Conservation (phyloP, 2,888 invertebrate genomes). For the Andrena marginata region DNA sequence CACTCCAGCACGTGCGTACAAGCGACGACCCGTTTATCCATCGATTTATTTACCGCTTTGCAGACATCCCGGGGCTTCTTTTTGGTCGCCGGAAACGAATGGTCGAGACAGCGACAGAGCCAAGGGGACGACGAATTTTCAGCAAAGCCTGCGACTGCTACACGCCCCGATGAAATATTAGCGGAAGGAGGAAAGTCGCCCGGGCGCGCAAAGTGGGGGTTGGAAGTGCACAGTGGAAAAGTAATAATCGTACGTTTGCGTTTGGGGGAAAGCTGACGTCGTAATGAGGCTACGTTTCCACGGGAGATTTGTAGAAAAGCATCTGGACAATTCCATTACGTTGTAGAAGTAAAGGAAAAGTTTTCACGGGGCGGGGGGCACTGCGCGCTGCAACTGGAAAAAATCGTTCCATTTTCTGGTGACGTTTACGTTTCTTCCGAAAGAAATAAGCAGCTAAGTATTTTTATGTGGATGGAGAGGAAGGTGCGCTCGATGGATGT, state of each 20-base stretch:
- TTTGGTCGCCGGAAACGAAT: constrained; percentile 41
- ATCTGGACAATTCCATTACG: constrained; percentile 15
- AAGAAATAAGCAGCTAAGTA: not conserved
- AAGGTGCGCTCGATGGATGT: not conserved
- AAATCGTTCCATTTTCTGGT: not conserved
- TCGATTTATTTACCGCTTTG: constrained; percentile 65
- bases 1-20: constrained; percentile 42
- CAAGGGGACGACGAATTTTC: constrained; percentile 38
- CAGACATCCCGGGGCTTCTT: constrained; percentile 45
- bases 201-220: not conserved
- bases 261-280: constrained; percentile 13
- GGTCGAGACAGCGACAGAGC: constrained; percentile 42
- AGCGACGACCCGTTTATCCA: constrained; percentile 57
- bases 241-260: constrained; percentile 39
- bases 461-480: not conserved
- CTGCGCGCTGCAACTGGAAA: not conserved
- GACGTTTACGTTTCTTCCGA: not conserved
- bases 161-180: constrained; percentile 40
- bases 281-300: constrained; percentile 21
- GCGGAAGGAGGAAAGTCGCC: not conserved
- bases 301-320: constrained; percentile 23
- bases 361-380: not conserved
- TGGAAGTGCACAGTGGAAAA: constrained; percentile 1
- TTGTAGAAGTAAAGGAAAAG: not conserved
- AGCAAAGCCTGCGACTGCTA: constrained; percentile 14